phyloP scores from a whole-genome alignment of 2,888 invertebrate genomes.

The Theretra japonica region DNA sequence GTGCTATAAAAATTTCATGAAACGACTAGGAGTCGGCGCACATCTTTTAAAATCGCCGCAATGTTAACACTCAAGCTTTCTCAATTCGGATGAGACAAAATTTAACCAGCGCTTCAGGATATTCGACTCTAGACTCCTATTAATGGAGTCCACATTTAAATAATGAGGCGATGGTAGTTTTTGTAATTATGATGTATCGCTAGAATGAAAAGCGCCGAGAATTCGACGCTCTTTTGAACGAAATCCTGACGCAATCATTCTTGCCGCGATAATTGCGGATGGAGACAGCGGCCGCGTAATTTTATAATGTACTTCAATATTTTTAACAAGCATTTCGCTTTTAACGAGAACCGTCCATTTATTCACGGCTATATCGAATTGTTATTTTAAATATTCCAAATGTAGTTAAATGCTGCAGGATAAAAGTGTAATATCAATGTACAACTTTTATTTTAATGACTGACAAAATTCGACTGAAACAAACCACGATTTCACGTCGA shows the following conservation, averaged over 20 bases:
- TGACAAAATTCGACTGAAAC: background rate
- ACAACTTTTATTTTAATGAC: background rate
- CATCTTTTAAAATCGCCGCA: constrained; percentile 61
- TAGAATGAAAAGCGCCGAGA: constrained; percentile 50
- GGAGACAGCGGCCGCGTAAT: constrained; percentile 50
- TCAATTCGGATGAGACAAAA: constrained; percentile 49
- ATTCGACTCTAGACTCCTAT: constrained; percentile 46
- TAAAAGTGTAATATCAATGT: background rate
- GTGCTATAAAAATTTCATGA: constrained; percentile 70
- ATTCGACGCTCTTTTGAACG: constrained; percentile 55
- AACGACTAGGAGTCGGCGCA: constrained; percentile 55
- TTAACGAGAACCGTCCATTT: constrained; percentile 29
- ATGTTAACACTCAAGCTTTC: constrained; percentile 50
- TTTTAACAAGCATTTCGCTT: constrained; percentile 38
- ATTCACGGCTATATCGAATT: constrained; percentile 1
- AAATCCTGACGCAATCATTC: constrained; percentile 59
- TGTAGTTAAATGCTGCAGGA: background rate
- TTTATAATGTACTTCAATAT: constrained; percentile 48
- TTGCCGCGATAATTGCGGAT: constrained; percentile 61
- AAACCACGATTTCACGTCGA: background rate
- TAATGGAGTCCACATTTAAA: constrained; percentile 45
- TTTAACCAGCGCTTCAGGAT: constrained; percentile 37
- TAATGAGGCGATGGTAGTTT: constrained; percentile 39
- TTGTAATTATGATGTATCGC: constrained; percentile 46
- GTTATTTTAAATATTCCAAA: constrained; percentile 8